phyloP scores from a whole-genome alignment of 1,140 invertebrate species.

The Coenobita brevimanus region DNA sequence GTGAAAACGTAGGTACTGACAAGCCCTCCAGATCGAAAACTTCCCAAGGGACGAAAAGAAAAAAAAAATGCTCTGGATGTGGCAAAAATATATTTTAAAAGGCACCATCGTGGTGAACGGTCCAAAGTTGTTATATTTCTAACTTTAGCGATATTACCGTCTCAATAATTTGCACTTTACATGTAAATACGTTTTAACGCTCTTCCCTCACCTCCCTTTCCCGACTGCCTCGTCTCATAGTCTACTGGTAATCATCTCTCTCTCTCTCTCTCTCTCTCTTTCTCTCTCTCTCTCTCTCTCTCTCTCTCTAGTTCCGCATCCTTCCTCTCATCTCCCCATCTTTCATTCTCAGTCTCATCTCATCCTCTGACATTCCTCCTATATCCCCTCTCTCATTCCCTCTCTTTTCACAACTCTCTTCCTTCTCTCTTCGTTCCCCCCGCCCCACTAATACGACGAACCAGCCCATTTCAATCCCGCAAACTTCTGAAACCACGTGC shows the following conservation, averaged over 20 bases:
- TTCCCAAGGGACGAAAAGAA: too few species aligned
- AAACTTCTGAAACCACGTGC: background rate
- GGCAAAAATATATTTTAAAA: too few species aligned
- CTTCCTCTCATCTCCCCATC: background rate
- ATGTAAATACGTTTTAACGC: background rate
- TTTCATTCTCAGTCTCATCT: background rate
- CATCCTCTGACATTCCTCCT: too few species aligned
- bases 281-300: background rate
- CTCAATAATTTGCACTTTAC: too few species aligned
- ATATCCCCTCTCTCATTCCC: too few species aligned
- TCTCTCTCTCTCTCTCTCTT: background rate
- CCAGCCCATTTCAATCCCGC: background rate
- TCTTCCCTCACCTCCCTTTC: background rate
- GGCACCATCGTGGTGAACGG: too few species aligned
- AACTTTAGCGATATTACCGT: too few species aligned
- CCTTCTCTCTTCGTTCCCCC: background rate
- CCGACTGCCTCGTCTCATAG: background rate
- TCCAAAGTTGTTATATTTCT: too few species aligned
- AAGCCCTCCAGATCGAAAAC: too few species aligned
- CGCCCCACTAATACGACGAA: background rate
- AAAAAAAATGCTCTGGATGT: too few species aligned
- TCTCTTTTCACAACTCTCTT: background rate
- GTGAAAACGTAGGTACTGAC: too few species aligned
- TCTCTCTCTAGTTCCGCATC: too few species aligned
- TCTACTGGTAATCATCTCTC: background rate